Base-by-base conservation (phyloP, 2,888 invertebrate genomes). In the Callosobruchus maculatus region DNA sequence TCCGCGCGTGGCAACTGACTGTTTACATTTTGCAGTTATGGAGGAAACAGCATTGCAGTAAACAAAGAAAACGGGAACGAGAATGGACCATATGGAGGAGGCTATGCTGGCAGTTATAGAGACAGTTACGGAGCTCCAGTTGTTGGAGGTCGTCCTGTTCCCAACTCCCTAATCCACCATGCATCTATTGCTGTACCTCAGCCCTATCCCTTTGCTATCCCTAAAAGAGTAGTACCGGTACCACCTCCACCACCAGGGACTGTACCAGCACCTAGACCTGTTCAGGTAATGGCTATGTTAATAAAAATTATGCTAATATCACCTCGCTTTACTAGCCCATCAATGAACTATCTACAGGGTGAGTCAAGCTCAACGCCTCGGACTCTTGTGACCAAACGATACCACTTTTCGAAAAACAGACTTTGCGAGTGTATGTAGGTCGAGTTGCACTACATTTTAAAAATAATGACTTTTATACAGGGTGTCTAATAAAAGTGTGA, bases 221-320 rank as follows among this genome's bases (percentile, higher is more conserved):
- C 89, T 78, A 88, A 90, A 74, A 86, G 86, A 21, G 89, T 91
- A 2, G 89, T 91, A 2, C 87, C 89, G 0, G 87, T 90, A 68
- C 89, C 90, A 0, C 88, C 82, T 20, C 89, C 90, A 0, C 89
- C 89, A 71, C 87, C 90, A 0, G 87, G 89, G 22, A 89, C 89
- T 5, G 88, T 90, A 0, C 86, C 88, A 70, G 86, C 88, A 21
- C 88, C 90, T 0, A 85, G 89, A 5, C 86, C 80, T 68, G 76
- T 77, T 21, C 77, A 74, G 21, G 80, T 79, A 72, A 73, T 26
- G 26, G 26, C n/a, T n/a, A n/a, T n/a, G n/a, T n/a, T n/a, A n/a
- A n/a, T n/a, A n/a, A n/a, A n/a, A n/a, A n/a, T n/a, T n/a, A n/a
- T n/a, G n/a, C n/a, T n/a, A n/a, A n/a, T n/a, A n/a, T n/a, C n/a